These are phyloP conservation scores for Anniella stebbinsi DNA, from an alignment of 2,797 vertebrate genomes.

Conservation along the genomic window DNA sequence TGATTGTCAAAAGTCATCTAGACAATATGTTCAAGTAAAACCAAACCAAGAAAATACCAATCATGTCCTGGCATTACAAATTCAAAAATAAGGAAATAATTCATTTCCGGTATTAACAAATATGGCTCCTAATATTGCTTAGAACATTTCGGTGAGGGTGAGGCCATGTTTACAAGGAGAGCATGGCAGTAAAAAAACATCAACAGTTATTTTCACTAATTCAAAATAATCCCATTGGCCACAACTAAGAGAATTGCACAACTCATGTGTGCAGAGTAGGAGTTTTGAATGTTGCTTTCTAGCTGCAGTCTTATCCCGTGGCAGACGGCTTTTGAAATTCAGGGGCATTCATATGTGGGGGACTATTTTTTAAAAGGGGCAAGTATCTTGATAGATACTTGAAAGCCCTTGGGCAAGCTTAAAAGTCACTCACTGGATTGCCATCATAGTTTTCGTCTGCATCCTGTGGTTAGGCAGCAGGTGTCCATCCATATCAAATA, in stretches of 20 bases:
- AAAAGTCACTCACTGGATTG: background rate
- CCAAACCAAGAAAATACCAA: background rate
- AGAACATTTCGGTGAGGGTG: conserved; percentile 51
- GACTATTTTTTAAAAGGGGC: background rate
- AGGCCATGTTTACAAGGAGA: conserved; percentile 43
- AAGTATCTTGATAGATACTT: background rate
- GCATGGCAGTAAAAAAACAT: conserved; percentile 28
- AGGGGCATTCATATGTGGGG: background rate
- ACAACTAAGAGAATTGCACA: background rate
- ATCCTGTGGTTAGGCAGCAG: conserved; percentile 15
- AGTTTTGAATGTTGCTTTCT: background rate
- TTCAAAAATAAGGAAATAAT: conserved; percentile 67
- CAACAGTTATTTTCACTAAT: conserved; percentile 30
- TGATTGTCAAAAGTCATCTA: conserved; percentile 68
- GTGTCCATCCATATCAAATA: conserved; percentile 37
- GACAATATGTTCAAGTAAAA: conserved; percentile 70
- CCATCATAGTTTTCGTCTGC: conserved; percentile 10
- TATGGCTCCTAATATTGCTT: conserved; percentile 75
- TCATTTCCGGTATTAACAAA: conserved; percentile 50
- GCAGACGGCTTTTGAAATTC: background rate
- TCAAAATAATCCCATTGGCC: conserved; percentile 15
- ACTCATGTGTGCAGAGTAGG: background rate
- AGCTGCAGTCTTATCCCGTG: background rate
- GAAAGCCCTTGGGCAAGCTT: background rate
- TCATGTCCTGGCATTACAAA: conserved; percentile 52